Evolutionary conservation across 2,797 vertebrate genomes (phyloP), one percentile per base, ranked within the genome.

Genomic region (Nasua narica): DNA sequence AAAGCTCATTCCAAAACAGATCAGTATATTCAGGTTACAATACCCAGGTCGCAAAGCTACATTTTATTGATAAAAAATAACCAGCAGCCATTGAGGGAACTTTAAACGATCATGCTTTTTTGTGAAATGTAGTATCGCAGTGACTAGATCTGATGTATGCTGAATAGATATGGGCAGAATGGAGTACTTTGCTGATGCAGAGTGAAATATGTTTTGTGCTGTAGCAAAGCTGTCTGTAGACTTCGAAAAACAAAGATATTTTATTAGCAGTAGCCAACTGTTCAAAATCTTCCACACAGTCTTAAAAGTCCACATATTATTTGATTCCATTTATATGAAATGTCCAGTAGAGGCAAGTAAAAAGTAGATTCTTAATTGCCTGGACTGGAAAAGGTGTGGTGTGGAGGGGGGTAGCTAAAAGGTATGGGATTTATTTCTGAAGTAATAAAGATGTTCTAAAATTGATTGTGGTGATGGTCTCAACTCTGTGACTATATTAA

Each of bases 21-120:
- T 43, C 54, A 54, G 27, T 90, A 18, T 91, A 19, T 76, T 70
- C 58, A 46, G 46, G 21, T 93, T 85, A 56, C 1, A 88, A 91
- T 69, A 91, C 32, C 19, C 58, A 46, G 50, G 58, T 90, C 81
- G 83, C 88, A 83, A 78, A 92, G 43, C 19, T 70, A 88, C 40
- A 52, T 94, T 94, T 94, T 74, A 95, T 69, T 69, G 18, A 85
- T 76, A 92, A 94, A 76, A 90, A 94, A 50, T 74, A 87, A 60
- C 32, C 81, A 48, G 37, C 7, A 92, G 62, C 16, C 69, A 52
- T 32, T 76, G 83, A 95, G 7, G 70, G 65, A 84, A 74, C n/a
- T 84, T 79, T 72, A 35, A 65, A 37, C 1, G 79, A 94, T 70
- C 84, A 5, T 19, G 23, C 79, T 58, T 27, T 86, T 5, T 0